phyloP scores from a whole-genome alignment of 30 jellyfish, hydroid and myxozoan species.

The Aurelia aurita region DNA sequence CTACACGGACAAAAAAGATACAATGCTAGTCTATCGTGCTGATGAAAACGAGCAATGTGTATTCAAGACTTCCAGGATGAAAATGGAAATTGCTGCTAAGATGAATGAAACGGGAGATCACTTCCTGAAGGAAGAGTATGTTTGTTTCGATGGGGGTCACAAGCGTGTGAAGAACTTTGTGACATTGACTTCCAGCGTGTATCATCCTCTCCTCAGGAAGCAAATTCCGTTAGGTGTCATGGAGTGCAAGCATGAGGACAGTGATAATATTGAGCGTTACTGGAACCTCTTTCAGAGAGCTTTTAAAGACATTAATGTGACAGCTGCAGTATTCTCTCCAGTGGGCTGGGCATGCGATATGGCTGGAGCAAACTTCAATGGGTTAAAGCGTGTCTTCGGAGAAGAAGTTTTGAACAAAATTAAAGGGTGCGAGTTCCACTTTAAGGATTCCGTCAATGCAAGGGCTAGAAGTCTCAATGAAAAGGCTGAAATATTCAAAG shows the following conservation, averaged over 20 bases:
- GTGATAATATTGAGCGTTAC: not conserved
- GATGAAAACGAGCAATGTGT: constrained; percentile 1
- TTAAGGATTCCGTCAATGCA: not conserved
- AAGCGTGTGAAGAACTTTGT: constrained; percentile 1
- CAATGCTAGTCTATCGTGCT: not conserved
- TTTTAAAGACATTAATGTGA: not conserved
- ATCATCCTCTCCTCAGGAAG: constrained; percentile 2
- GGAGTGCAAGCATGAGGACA: constrained; percentile 5
- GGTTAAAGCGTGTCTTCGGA: not conserved
- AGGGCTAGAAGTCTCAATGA: not conserved
- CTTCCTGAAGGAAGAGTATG: constrained; percentile 2
- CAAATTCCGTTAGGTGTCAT: not conserved
- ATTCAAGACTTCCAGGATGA: not conserved
- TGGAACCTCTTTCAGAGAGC: constrained; percentile 4
- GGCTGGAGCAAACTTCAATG: constrained; percentile 15
- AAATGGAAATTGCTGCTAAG: not conserved
- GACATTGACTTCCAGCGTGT: constrained; percentile 8
- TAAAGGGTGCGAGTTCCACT: constrained; percentile 7
- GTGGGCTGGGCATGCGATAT: not conserved
- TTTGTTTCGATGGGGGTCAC: not conserved
- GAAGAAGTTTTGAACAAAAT: not conserved
- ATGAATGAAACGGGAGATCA: constrained; percentile 6
- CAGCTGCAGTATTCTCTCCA: not conserved
- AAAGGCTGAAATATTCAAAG: not conserved
- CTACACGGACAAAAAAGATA: not conserved